Evolutionary conservation across 2,888 invertebrate genomes (phyloP), one percentile per base, ranked within the genome.

Genomic region (Morpho deidamia): DNA sequence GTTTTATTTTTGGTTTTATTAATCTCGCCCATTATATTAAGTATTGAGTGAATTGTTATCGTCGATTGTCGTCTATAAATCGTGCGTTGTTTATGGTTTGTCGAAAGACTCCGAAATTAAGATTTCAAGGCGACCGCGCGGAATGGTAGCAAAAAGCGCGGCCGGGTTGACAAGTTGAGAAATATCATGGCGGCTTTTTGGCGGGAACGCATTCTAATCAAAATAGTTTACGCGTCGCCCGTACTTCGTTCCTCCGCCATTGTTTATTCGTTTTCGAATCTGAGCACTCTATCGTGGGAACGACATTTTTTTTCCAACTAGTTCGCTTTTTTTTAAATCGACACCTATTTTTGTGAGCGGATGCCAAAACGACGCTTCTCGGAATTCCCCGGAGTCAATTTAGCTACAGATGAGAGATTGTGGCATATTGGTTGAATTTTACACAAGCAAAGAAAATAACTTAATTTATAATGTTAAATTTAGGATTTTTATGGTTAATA

Each of bases 181-280:
- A 83, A 89, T 82, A 81, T 81, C 79, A 78, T 61, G 70, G 78
- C 76, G 72, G 74, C 69, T 79, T 84, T 73, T 85, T 80, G 76
- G 78, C 76, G 78, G 76, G 80, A 79, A 81, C 80, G 82, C 83
- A 81, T 86, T 87, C 88, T 87, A 87, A 89, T 89, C 88, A 88
- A 89, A 88, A 89, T 89, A 84, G 87, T 89, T 88, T 88, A 88
- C 89, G 86, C 83, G 77, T 74, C 71, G 70, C 65, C 68, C 67
- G 66, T 65, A 64, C 63, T 67, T 61, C 63, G 64, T 63, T 59
- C 60, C 59, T 66, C 67, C 56, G 56, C 65, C 58, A 70, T 72
- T 70, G 72, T 72, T 67, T 66, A 62, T 62, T 62, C 59, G 59
- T 60, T 61, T 55, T 56, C 49, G 56, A 57, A 60, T 50, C 59